Percentiles rank a stretch among this genome's conserved stretches.
Conservation (phyloP, 2,888 invertebrate genomes). For the Andrena bucephala region DNA sequence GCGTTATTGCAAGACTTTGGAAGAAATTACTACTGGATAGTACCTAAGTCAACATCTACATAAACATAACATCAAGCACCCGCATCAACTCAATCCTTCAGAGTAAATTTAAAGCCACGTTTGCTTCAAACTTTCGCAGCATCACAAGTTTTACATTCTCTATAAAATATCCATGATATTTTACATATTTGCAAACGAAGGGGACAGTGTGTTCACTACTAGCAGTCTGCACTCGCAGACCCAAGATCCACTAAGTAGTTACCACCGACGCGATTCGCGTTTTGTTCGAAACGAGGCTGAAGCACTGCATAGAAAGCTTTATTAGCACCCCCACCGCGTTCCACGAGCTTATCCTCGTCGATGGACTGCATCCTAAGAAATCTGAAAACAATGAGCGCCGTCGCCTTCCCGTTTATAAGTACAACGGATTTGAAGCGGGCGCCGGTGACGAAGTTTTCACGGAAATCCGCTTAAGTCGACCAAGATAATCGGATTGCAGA, state of each 20-base stretch:
- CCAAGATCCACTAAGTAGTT: too few species aligned
- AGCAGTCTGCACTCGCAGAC: too few species aligned
- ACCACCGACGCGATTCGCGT: too few species aligned
- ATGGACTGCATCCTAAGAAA: conserved; percentile 33
- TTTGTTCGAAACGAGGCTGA: background rate
- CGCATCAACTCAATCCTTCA: background rate
- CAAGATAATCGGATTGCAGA: conserved; percentile 73
- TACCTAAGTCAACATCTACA: background rate
- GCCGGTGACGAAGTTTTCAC: conserved; percentile 57
- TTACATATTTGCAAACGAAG: too few species aligned
- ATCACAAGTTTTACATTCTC: too few species aligned
- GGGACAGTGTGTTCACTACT: too few species aligned
- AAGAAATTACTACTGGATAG: conserved; percentile 7
- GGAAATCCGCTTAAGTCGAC: conserved; percentile 73
- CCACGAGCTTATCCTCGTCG: background rate
- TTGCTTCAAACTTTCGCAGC: background rate
- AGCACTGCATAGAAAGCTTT: background rate
- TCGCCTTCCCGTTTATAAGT: conserved; percentile 61
- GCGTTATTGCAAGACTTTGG: background rate
- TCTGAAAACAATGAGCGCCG: conserved; percentile 39
- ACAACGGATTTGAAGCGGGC: conserved; percentile 50
- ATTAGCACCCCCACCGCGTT: background rate
- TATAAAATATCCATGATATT: too few species aligned
- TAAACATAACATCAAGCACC: background rate
- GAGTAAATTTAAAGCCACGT: background rate